Base-by-base conservation (phyloP, 1,140 invertebrate species). In the Trachymyrmex cornetzi region DNA sequence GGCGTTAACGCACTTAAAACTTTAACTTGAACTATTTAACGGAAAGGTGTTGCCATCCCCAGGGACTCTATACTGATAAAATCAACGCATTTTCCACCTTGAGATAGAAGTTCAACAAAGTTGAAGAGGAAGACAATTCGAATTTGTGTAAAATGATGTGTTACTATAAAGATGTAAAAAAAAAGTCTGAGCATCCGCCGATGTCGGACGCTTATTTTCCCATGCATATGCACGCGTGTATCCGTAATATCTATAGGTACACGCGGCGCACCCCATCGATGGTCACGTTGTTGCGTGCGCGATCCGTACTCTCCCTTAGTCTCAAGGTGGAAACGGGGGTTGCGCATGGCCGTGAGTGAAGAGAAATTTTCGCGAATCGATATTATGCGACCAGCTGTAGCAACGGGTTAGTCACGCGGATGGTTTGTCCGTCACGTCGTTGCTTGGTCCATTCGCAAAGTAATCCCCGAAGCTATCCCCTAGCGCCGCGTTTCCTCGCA, bases 301-400 rank as follows among this genome's bases (percentile, higher is more conserved):
- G 69, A 79, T 22, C 63, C 12, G 63, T 77, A 69, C 44, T 77
- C 80, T 71, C 57, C 82, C 16, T 57, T 81, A 69, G 50, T 77
- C 77, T 71, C 74, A 88, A 87, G 85, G 86, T 74, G 79, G 87
- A 90, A 88, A 80, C 84, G 81, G 86, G 79, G 80, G 63, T 90
- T 44, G 93, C 93, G 93, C 93, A 93, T 93, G 94, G 90, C 90
- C 86, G 84, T 88, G 74, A 59, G 75, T 85, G 90, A 90, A 92
- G 87, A 86, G 91, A 93, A 93, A 93, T 93, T 93, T 94, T 89
- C 91, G 84, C 87, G 88, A 94, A 94, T 94, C 93, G 93, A 94
- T 94, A 93, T 94, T 93, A 94, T 85, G 89, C 90, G 77, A 93
- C 88, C 93, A 93, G 90, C 93, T 94, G 90, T 92, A 91, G 86